Evolutionary conservation across 2,797 vertebrate species (phyloP), one percentile per base, ranked within the genome.

Genomic region (Premnoplex brunnescens): DNA sequence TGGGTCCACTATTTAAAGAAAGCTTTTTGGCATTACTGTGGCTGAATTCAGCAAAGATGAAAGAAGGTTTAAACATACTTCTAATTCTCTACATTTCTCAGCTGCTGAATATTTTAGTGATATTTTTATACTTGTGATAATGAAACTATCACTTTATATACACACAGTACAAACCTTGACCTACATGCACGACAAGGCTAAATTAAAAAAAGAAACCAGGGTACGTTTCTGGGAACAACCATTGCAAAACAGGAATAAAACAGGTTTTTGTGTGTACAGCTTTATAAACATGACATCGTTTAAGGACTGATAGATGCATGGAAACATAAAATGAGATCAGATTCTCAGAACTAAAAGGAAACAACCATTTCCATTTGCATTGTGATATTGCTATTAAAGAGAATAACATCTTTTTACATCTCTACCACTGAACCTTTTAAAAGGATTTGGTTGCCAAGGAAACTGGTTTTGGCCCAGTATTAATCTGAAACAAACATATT

Each of bases 381-480:
- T 95, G 85, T 95, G 92, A 95, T 95, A 94, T 96, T 92, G 91
- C 85, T 88, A 30, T 88, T 94, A 96, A 97, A 89, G 91, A 95
- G 89, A 97, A 93, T 82, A 96, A 96, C 94, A 96, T 96, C 86
- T 94, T 98, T 97, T 96, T 97, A 95, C 95, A 88, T 96, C 94
- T 97, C 93, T 96, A 87, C 96, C 93, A 92, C 46, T 97, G 96
- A 97, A 98, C 88, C 97, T 98, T 97, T 96, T 98, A 97, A 98
- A 98, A 98, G 98, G 98, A 99, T 98, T 98, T 98, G 94, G 99
- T 99, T 99, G 98, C 98, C 99, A 99, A 98, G 98, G 99, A 98
- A 99, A 99, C 99, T 98, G 98, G 98, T 98, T 98, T 98, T 98
- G 99, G 99, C 98, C 99, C 99, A 98, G 97, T 98, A 98, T 98